phyloP scores from a whole-genome alignment of 1,140 invertebrate species.

The Drosophila repleta region DNA sequence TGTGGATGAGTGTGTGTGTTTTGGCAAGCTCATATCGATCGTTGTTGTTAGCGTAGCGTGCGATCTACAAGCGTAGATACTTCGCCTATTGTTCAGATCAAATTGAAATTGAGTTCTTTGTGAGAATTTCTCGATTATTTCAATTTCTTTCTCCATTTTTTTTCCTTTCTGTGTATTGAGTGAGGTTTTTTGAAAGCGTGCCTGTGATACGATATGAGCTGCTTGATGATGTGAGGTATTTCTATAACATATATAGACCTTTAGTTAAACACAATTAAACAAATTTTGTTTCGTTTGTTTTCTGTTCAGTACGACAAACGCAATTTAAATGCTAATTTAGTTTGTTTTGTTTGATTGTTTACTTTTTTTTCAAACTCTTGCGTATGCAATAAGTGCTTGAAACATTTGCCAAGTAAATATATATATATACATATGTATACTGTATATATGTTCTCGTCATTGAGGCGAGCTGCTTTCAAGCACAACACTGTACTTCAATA shows the following conservation, averaged over 20 bases:
- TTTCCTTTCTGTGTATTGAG: conserved; percentile 29
- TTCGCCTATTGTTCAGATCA: conserved; percentile 2
- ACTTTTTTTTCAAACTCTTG: conserved; percentile 13
- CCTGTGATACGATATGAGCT: conserved; percentile 83
- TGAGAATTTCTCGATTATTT: conserved; percentile 7
- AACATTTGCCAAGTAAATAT: neutral
- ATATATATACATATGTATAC: neutral
- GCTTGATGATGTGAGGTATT: conserved; percentile 37
- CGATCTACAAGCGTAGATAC: conserved; percentile 28
- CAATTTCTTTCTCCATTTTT: conserved; percentile 1
- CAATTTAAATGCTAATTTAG: conserved; percentile 37
- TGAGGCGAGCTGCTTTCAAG: conserved; percentile 21
- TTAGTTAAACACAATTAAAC: conserved; percentile 65
- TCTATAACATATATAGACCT: conserved; percentile 47
- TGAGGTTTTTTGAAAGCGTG: conserved; percentile 66
- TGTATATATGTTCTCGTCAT: neutral
- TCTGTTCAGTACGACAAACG: conserved; percentile 38
- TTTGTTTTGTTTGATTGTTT: conserved; percentile 14
- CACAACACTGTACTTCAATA: conserved; percentile 59
- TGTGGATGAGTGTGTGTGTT: conserved; percentile 1
- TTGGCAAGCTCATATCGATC: conserved; percentile 61
- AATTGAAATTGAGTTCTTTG: conserved; percentile 9
- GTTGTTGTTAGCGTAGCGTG: conserved; percentile 62
- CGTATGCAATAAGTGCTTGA: conserved; percentile 44
- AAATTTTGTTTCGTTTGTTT: conserved; percentile 27